Base-by-base conservation (phyloP, 2,888 invertebrate genomes). In the Caenorhabditis imperialis region DNA sequence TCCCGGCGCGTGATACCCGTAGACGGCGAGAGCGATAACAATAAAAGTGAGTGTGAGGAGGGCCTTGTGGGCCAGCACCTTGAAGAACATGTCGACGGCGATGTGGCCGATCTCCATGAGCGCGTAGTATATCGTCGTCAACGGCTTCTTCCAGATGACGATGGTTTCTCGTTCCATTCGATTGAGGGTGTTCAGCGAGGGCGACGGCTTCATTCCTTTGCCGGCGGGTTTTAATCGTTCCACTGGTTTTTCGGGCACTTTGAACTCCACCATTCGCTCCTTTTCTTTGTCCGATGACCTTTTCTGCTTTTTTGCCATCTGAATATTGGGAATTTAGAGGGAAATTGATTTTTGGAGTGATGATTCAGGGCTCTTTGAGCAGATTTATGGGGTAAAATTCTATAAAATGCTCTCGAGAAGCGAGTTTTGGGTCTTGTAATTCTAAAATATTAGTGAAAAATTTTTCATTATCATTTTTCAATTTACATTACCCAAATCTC, bases 111-210 rank as follows among this genome's bases (percentile, higher is more conserved):
- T 65, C 76, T 90, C 90, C 50, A 87, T 61, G n/a, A 88, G n/a
- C 42, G 88, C 89, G 79, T 89, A 90, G 47, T 87, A 84, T 10
- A 90, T 27, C 1, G 89, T 89, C 22, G 77, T 80, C 10, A 89
- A 50, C 16, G 90, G 90, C 18, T 85, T 81, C 48, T 86, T 78
- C 89, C 89, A 90, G 35, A 90, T 63, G 1, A 89, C 89, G n/a
- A 90, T 79, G 18, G 67, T 78, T n/a, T 84, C 82, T n/a, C 89
- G 81, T 67, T 88, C 88, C 55, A 85, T 30, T 23, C 84, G 73
- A 45, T 81, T 83, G 44, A 85, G 70, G 0, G 85, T 84, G 51
- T 75, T 82, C 23, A 73, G 48, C 7, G 86, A 85, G 14, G 85
- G 83, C 8, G 79, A 81, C n/a, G 81, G 78, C 27, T 73, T 77